phyloP scores from a whole-genome alignment of 1,140 invertebrate species.

The Drosophila nigrodunni region DNA sequence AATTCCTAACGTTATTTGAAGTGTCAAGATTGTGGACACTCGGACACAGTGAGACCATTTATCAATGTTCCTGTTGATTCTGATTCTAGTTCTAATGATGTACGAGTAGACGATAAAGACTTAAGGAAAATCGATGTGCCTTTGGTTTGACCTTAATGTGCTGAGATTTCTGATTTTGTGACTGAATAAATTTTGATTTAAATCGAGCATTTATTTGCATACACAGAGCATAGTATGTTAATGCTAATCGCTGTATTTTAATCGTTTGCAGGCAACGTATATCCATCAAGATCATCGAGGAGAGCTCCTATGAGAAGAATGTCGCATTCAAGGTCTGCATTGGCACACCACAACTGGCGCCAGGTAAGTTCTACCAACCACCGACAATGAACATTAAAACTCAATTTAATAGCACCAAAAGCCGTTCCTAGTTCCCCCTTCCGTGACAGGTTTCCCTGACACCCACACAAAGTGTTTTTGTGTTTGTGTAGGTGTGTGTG shows the following conservation, averaged over 20 bases:
- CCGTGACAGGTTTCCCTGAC: slow-evolving; percentile 1
- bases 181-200: slow-evolving; percentile 31
- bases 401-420: slow-evolving; percentile 52
- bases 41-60: slow-evolving; percentile 51
- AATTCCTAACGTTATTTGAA: slow-evolving; percentile 61
- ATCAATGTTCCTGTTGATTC: slow-evolving; percentile 53
- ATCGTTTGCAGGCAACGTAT: slow-evolving; percentile 92
- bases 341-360: slow-evolving; percentile 93
- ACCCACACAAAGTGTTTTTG: slow-evolving; percentile 1
- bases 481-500: slow-evolving; percentile 10
- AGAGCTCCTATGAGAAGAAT: slow-evolving; percentile 99
- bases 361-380: slow-evolving; percentile 88
- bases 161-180: slow-evolving; percentile 1
- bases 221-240: not conserved
- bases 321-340: slow-evolving; percentile 96
- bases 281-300: slow-evolving; percentile 94
- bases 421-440: not conserved
- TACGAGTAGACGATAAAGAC: not conserved
- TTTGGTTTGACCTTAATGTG: slow-evolving; percentile 10
- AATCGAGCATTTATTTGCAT: slow-evolving; percentile 17
- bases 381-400: slow-evolving; percentile 34
- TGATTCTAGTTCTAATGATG: not conserved
- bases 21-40: slow-evolving; percentile 76
- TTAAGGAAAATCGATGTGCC: not conserved
- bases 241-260: slow-evolving; percentile 18